Percentiles rank a stretch among this genome's conserved stretches.
phyloP scores from a whole-genome alignment of 1,140 invertebrate species.

The Drosophila melanica region DNA sequence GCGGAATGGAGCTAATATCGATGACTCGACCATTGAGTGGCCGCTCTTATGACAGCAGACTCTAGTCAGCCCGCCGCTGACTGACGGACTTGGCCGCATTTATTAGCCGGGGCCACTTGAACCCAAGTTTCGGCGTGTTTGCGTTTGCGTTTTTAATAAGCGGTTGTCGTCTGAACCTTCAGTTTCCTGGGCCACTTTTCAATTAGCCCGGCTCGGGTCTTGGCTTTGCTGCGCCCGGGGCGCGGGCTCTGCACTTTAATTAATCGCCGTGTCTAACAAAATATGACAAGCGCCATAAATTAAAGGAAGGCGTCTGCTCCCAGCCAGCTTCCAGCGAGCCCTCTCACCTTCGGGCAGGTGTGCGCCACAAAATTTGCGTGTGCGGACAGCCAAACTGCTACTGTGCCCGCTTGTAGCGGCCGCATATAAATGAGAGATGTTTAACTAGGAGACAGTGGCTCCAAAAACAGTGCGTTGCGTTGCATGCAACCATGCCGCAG shows the following conservation, averaged over 20 bases:
- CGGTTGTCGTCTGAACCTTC: slow-evolving; percentile 63
- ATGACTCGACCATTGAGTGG: slow-evolving; percentile 79
- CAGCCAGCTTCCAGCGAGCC: slow-evolving; percentile 27
- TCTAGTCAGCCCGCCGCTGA: not conserved
- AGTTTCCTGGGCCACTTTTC: slow-evolving; percentile 63
- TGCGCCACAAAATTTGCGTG: slow-evolving; percentile 74
- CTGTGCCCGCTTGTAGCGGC: slow-evolving; percentile 49
- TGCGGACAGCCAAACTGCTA: slow-evolving; percentile 79
- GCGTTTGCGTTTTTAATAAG: slow-evolving; percentile 76
- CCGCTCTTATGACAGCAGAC: slow-evolving; percentile 22
- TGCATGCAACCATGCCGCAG: slow-evolving; percentile 53
- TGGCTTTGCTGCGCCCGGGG: slow-evolving; percentile 30
- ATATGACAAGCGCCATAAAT: slow-evolving; percentile 83
- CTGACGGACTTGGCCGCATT: slow-evolving; percentile 45
- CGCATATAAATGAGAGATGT: slow-evolving; percentile 81
- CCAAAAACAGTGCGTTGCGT: slow-evolving; percentile 30
- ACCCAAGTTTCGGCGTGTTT: slow-evolving; percentile 22
- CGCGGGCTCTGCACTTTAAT: slow-evolving; percentile 64
- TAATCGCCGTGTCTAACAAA: slow-evolving; percentile 82
- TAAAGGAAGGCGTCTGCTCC: slow-evolving; percentile 45
- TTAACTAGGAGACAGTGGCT: slow-evolving; percentile 76
- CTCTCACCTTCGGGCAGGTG: slow-evolving; percentile 42
- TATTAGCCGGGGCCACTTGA: slow-evolving; percentile 78
- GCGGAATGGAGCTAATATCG: slow-evolving; percentile 81
- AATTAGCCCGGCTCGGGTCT: slow-evolving; percentile 60